phyloP scores from a whole-genome alignment of 2,113 vertebrate species.

The Verasper variegatus region DNA sequence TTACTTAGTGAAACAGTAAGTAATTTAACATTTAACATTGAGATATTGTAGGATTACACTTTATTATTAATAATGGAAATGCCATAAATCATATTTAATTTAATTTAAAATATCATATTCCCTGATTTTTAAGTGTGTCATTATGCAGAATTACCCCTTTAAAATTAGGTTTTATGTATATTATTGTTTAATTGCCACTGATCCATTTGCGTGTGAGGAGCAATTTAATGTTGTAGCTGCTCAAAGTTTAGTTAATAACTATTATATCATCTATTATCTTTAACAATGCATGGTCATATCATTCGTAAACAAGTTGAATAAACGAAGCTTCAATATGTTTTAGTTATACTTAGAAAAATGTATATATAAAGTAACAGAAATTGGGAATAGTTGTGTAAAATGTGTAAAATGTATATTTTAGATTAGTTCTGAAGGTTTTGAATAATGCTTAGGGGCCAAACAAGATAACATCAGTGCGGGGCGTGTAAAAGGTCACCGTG shows the following conservation, averaged over 20 bases:
- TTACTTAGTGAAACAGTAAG: not conserved
- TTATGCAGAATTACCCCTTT: not conserved
- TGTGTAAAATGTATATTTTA: not conserved
- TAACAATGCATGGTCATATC: not conserved
- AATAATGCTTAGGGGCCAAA: not conserved
- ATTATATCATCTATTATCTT: not conserved
- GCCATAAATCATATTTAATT: too few species aligned
- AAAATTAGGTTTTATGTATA: not conserved
- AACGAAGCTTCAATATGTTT: too few species aligned
- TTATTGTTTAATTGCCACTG: not conserved
- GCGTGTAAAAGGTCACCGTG: slow-evolving; percentile 11
- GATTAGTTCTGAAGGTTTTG: not conserved
- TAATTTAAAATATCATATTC: too few species aligned
- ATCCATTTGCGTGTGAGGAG: not conserved
- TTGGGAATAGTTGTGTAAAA: not conserved
- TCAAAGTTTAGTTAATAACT: not conserved
- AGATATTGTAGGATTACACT: too few species aligned
- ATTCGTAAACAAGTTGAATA: too few species aligned
- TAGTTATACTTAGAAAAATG: not conserved
- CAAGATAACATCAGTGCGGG: not conserved
- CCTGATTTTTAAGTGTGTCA: not conserved
- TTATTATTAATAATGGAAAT: too few species aligned
- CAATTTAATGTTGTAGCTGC: too few species aligned
- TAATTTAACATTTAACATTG: too few species aligned
- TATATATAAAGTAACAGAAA: too few species aligned